Conservation (phyloP, 2,113 vertebrate species). For the Python bivittatus region DNA sequence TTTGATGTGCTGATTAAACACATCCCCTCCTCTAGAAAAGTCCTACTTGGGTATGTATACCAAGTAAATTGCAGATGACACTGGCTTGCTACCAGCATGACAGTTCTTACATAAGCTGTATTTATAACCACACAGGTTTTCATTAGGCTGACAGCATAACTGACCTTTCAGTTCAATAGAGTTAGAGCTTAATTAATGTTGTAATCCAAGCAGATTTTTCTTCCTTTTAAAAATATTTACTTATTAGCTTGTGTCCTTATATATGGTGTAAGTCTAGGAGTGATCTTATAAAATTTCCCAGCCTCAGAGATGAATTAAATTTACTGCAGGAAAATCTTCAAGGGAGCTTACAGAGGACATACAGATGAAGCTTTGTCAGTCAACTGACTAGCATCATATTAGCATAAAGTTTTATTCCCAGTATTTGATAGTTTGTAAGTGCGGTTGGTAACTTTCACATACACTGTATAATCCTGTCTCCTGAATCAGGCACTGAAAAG, state of each 20-base stretch:
- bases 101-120: constrained; percentile 4
- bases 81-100: neutral
- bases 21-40: neutral
- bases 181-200: neutral
- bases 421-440: neutral
- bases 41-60: neutral
- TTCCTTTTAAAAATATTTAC: neutral
- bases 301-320: neutral
- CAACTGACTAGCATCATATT: neutral
- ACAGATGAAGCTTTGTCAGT: neutral
- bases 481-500: neutral
- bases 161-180: constrained; percentile 19
- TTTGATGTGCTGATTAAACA: neutral
- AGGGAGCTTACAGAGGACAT: neutral
- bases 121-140: constrained; percentile 12
- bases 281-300: neutral
- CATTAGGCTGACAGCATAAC: constrained; percentile 1
- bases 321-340: neutral
- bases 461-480: neutral
- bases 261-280: neutral
- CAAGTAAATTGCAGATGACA: neutral
- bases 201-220: neutral
- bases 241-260: neutral
- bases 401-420: neutral
- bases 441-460: neutral